Conservation (phyloP, 2,113 vertebrate species). For the Otus sunia region DNA sequence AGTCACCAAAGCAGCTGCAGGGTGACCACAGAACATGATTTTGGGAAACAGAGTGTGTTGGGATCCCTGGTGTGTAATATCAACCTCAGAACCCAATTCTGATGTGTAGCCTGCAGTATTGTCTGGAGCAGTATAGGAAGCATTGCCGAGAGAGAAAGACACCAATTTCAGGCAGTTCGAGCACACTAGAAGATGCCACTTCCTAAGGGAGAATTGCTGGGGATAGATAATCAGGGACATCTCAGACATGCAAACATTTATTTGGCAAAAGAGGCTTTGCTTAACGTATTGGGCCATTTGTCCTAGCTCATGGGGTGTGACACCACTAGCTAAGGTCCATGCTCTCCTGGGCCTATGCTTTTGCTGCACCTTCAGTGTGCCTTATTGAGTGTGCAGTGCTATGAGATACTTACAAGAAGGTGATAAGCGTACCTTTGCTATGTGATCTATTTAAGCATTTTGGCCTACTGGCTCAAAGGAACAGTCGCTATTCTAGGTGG, state of each 20-base stretch:
- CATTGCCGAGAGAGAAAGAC: neutral
- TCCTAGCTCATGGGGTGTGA: neutral
- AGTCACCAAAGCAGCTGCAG: neutral
- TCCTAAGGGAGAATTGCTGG: neutral
- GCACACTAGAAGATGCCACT: neutral
- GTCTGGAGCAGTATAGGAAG: neutral
- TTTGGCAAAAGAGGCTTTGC: neutral
- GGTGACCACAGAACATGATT: rapidly evolving
- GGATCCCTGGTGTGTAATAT: neutral
- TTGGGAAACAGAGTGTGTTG: neutral
- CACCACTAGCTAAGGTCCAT: neutral
- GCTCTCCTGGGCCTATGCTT: neutral
- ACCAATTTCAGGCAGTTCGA: neutral
- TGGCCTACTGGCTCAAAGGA: neutral
- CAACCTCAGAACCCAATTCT: neutral
- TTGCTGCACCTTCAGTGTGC: neutral
- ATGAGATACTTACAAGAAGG: neutral
- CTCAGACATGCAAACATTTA: neutral
- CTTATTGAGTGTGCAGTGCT: neutral
- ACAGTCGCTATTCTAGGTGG: neutral
- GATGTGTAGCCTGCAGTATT: rapidly evolving
- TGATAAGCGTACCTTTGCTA: neutral
- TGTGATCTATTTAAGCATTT: neutral
- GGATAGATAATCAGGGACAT: neutral
- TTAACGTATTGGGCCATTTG: neutral